phyloP scores from a whole-genome alignment of 2,888 invertebrate genomes.

The Taenaris catops region DNA sequence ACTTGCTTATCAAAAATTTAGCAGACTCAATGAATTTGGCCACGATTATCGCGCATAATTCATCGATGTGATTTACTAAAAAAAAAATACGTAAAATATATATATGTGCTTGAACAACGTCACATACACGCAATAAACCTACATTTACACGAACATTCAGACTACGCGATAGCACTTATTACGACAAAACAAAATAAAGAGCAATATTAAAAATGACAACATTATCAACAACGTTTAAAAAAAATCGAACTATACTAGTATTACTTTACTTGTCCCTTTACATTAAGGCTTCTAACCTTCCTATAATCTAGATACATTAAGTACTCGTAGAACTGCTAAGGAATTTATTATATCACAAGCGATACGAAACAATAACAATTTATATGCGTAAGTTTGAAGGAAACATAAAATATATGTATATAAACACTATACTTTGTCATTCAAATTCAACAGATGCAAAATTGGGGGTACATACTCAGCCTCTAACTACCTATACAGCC shows the following conservation, averaged over 20 bases:
- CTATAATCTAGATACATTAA: conserved; percentile 21
- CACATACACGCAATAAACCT: neutral
- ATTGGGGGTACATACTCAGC: too few species aligned
- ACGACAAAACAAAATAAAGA: conserved; percentile 16
- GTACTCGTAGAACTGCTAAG: conserved; percentile 17
- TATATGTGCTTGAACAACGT: too few species aligned
- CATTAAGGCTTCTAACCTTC: conserved; percentile 14
- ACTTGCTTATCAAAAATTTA: too few species aligned
- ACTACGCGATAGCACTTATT: conserved; percentile 16
- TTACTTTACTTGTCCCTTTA: conserved; percentile 5
- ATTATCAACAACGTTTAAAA: conserved; percentile 18
- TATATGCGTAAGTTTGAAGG: too few species aligned
- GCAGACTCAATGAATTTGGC: too few species aligned
- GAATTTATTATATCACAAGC: conserved; percentile 19
- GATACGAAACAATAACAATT: conserved; percentile 9
- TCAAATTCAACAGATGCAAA: too few species aligned
- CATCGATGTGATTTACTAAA: too few species aligned
- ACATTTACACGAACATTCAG: conserved; percentile 11
- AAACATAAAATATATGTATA: too few species aligned
- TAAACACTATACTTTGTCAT: too few species aligned
- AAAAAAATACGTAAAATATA: too few species aligned
- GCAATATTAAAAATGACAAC: conserved; percentile 18
- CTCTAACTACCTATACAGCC: too few species aligned
- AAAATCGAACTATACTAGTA: conserved; percentile 18
- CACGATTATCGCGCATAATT: too few species aligned